phyloP scores from a whole-genome alignment of 2,113 vertebrate species.

The Mastomys natalensis region DNA sequence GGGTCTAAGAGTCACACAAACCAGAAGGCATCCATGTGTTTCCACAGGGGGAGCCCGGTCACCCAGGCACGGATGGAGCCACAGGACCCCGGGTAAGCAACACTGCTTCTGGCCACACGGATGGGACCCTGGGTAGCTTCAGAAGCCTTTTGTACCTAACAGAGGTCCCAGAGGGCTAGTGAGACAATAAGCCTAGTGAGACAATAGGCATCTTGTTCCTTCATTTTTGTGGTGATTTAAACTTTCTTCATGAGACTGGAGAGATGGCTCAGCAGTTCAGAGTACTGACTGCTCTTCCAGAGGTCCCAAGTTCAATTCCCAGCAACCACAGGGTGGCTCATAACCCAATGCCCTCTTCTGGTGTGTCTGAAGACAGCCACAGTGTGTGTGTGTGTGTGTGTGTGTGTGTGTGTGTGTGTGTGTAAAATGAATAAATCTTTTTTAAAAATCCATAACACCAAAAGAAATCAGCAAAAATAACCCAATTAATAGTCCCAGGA shows the following conservation, averaged over 20 bases:
- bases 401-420: no score
- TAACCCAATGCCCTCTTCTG: no score
- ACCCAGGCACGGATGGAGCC: conserved; percentile 86
- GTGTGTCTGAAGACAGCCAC: no score
- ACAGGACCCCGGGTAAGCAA: conserved; percentile 86
- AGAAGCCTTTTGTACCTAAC: background rate
- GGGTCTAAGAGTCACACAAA: rapidly evolving
- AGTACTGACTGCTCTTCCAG: no score
- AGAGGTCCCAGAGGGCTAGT: background rate
- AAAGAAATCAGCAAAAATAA: no score
- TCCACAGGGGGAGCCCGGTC: conserved; percentile 91
- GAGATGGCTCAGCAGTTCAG: no score
- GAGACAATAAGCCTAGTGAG: background rate
- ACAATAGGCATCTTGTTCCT: background rate
- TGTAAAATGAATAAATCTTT: no score
- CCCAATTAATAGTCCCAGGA: no score
- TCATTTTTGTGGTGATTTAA: background rate
- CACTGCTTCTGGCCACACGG: background rate
- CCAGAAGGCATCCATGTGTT: background rate
- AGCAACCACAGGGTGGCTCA: no score
- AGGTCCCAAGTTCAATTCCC: no score
- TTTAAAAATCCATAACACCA: background rate
- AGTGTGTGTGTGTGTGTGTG: no score
- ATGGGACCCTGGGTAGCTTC: background rate
- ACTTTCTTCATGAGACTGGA: no score